Percentiles rank a stretch among this genome's conserved stretches.
These are phyloP conservation scores for Diorhabda sublineata DNA, from an alignment of 1,140 invertebrate genomes.

Conservation along the genomic window DNA sequence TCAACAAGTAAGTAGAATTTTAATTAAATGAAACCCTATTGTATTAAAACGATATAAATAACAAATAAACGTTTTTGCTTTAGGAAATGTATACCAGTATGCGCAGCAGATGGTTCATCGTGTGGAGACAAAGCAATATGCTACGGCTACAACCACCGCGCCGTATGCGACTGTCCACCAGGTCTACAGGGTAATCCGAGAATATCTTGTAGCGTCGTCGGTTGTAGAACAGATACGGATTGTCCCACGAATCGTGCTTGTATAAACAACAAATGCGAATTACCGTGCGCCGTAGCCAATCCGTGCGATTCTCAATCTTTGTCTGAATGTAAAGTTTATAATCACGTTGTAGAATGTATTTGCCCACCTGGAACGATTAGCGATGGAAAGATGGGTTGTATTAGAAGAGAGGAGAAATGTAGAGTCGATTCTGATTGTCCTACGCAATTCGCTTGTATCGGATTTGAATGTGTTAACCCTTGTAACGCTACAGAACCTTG, in stretches of 20 bases:
- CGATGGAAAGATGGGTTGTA: slow-evolving; percentile 62
- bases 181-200: slow-evolving; percentile 79
- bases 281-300: slow-evolving; percentile 64
- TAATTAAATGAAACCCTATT: no score
- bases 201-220: slow-evolving; percentile 67
- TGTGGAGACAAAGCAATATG: slow-evolving; percentile 59
- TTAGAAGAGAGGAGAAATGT: slow-evolving; percentile 60
- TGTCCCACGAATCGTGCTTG: slow-evolving; percentile 74
- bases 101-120: slow-evolving; percentile 56
- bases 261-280: slow-evolving; percentile 72
- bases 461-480: slow-evolving; percentile 77
- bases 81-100: slow-evolving; percentile 71
- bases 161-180: slow-evolving; percentile 74
- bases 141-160: slow-evolving; percentile 71
- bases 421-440: slow-evolving; percentile 77
- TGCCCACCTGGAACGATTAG: slow-evolving; percentile 75
- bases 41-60: neutral
- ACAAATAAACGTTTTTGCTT: slow-evolving; percentile 27
- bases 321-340: slow-evolving; percentile 70
- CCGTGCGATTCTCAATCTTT: slow-evolving; percentile 59
- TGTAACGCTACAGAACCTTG: slow-evolving; percentile 77
- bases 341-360: slow-evolving; percentile 70
- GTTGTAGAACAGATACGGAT: slow-evolving; percentile 69
- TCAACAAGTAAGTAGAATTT: slow-evolving; percentile 50
- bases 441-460: slow-evolving; percentile 74